A percentile compares a stretch with the other conserved stretches of the same genome.
Evolutionary conservation across 1,140 invertebrate genomes (phyloP).

Genomic region (Papilio polyxenes): DNA sequence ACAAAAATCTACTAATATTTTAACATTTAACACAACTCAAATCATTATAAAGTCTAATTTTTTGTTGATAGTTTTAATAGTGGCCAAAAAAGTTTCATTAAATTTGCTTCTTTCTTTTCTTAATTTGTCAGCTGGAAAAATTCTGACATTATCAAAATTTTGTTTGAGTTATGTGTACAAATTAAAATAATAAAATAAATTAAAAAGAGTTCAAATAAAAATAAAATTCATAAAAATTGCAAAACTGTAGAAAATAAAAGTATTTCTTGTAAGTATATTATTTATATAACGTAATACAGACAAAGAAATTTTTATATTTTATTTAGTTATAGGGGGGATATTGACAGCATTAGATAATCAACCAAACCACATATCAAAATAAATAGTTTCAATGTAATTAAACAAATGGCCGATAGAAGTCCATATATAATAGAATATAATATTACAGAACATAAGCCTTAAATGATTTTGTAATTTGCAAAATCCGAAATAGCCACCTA

Average conservation of each 20-base stretch:
- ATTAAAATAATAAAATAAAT: conserved; percentile 36
- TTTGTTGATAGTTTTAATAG: not conserved
- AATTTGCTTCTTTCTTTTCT: not conserved
- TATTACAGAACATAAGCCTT: no score
- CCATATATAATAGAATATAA: no score
- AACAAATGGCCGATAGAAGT: no score
- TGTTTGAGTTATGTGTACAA: not conserved
- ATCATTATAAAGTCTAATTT: not conserved
- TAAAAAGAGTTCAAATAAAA: conserved; percentile 34
- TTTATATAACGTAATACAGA: not conserved
- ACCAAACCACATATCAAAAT: no score
- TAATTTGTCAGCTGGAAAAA: conserved; percentile 19
- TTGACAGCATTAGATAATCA: no score
- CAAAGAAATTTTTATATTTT: no score
- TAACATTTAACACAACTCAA: not conserved
- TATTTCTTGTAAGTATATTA: conserved; percentile 16
- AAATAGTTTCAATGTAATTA: no score
- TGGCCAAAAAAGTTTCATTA: not conserved
- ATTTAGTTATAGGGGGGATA: no score
- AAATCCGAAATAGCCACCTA: no score
- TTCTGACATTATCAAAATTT: conserved; percentile 24
- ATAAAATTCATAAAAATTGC: conserved; percentile 38
- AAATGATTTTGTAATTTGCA: no score
- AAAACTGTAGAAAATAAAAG: conserved; percentile 26
- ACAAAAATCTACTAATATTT: no score